Evolutionary conservation across 2,797 vertebrate species (phyloP), one percentile per base, ranked within the genome.

Genomic region (Urosaurus nigricauda): DNA sequence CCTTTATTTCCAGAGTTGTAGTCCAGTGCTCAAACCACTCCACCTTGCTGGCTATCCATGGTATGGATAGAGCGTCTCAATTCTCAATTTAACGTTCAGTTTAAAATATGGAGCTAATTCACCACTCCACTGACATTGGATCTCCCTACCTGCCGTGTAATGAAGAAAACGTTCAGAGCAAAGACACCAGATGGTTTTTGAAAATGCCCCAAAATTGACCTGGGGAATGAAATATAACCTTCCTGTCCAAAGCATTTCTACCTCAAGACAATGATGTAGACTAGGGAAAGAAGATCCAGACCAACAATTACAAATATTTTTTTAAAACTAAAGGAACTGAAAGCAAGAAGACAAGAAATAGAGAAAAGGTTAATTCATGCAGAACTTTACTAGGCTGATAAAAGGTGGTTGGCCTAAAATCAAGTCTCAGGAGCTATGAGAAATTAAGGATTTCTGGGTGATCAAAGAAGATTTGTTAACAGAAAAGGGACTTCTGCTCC

Each of bases 401-500:
- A 71, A 71, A 70, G 32, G 40, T 21, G 32, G 43, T 9, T 84
- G 63, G 5, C 43, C 13, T 32, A 65, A 70, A 83, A 5, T 40
- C 26, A 84, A 51, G 32, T 51, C 47, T 84, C 65, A 84, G 24
- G 82, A 71, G 29, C 24, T 37, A 63, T 68, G 40, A 32, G 63
- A 84, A 47, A 77, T 47, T 47, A 77, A 47, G 75, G 40, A 47
- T 9, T 47, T 77, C 75, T 77, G 40, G 75, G 47, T 47, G 40
- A 47, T 77, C 75, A 77, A 77, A 77, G 60, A 82, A 83, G 35
- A 70, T 19, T 19, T 75, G 73, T 75, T n/a, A 56, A 75, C 14
- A 85, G 71, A 43, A 85, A 85, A 43, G 32, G 16, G 7, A 74
- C 35, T 60, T 60, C 32, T 74, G 56, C 51, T 58, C 51, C 35